phyloP scores from a whole-genome alignment of 2,113 vertebrate genomes.

The Clinocottus analis region DNA sequence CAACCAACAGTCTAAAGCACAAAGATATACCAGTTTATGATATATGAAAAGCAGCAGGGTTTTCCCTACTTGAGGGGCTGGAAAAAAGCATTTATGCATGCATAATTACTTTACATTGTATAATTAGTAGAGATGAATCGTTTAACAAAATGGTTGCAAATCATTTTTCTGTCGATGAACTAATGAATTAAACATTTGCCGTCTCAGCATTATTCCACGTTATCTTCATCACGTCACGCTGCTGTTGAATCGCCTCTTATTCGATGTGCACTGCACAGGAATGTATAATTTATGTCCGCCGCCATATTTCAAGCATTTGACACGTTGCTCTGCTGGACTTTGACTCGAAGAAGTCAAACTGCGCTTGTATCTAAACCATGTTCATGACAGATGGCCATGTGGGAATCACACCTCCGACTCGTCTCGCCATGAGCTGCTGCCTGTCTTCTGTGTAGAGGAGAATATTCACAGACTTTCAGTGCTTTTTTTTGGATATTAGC shows the following conservation, averaged over 20 bases:
- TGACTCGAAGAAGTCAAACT: conserved; percentile 15
- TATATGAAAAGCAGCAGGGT: background rate
- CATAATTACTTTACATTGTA: background rate
- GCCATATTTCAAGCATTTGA: conserved; percentile 37
- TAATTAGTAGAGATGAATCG: background rate
- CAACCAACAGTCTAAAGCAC: background rate
- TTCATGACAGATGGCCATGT: conserved; percentile 20
- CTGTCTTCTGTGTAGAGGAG: background rate
- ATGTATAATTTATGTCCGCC: conserved; percentile 1
- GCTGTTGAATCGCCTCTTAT: conserved; percentile 1
- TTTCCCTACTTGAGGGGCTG: background rate
- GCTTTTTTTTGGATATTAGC: background rate
- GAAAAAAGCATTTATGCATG: background rate
- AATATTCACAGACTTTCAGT: background rate
- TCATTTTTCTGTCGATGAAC: background rate
- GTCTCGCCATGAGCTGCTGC: background rate
- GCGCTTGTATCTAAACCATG: conserved; percentile 29
- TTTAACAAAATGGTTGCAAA: background rate
- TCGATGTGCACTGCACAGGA: conserved; percentile 11
- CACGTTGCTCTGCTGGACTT: conserved; percentile 36
- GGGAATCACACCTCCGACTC: conserved; percentile 12
- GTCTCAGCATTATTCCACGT: background rate
- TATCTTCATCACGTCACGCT: background rate
- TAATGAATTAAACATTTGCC: background rate
- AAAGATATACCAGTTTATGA: background rate